Conservation (phyloP, 2,888 invertebrate genomes). For the Lordiphosa fenestrarum region DNA sequence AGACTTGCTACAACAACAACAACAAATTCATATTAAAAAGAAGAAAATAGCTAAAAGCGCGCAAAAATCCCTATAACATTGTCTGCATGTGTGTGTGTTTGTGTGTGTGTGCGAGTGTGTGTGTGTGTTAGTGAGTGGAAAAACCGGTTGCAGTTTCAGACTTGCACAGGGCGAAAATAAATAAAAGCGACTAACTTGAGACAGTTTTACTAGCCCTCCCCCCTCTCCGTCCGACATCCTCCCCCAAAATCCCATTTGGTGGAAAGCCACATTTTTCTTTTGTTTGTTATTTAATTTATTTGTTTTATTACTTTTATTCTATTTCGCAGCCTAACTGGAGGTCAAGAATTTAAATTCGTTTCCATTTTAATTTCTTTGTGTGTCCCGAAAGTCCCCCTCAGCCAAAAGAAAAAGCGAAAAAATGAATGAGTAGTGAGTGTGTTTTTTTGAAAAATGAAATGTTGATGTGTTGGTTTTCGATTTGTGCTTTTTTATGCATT, state of each 20-base stretch:
- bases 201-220: constrained; percentile 62
- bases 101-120: neutral
- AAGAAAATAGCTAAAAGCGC: constrained; percentile 72
- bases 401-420: constrained; percentile 6
- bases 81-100: constrained; percentile 2
- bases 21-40: constrained; percentile 42
- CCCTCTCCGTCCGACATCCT: neutral
- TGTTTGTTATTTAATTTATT: neutral
- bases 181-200: constrained; percentile 76
- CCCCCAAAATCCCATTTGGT: neutral
- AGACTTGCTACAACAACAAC: constrained; percentile 13
- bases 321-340: constrained; percentile 36
- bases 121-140: constrained; percentile 46
- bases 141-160: constrained; percentile 69
- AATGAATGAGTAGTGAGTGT: constrained; percentile 17
- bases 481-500: constrained; percentile 25
- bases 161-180: constrained; percentile 67
- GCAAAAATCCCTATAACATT: constrained; percentile 53
- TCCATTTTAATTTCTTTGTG: constrained; percentile 26
- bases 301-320: constrained; percentile 5
- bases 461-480: constrained; percentile 15
- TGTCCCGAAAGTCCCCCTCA: constrained; percentile 10
- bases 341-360: constrained; percentile 15
- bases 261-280: constrained; percentile 4
- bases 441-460: constrained; percentile 14